Base-by-base conservation (phyloP, 2,113 vertebrate genomes). In the Pluvialis apricaria region DNA sequence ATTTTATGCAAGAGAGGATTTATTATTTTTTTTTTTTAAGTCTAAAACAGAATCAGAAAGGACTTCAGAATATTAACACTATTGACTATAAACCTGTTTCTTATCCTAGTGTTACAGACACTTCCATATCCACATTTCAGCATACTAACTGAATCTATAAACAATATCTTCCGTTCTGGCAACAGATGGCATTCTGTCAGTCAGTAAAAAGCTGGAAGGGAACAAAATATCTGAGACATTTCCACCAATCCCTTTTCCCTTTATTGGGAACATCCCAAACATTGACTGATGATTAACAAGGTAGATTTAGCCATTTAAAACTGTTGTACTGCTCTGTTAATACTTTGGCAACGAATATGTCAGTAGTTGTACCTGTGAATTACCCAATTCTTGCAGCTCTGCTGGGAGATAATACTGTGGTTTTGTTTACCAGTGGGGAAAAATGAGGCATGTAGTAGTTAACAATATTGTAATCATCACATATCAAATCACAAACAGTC, bases 161-260 rank as follows among this genome's bases (percentile, higher is more conserved):
- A 96, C 86, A 76, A 13, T 73, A 57, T 77, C 78, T 86, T 91
- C 92, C 19, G 1, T 92, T 94, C 89, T 95, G 86, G 88, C 92
- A 94, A 58, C 94, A 91, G 70, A 90, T 95, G 81, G 92, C 61
- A 18, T 95, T 96, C 91, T 72, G 80, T 91, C 92, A 94, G 88
- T 96, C 81, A 70, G 55, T 68, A 69, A 92, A 92, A 95, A 94
- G 66, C 81, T 94, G 84, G 34, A 87, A 61, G 49, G 54, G 84
- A 94, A 34, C 38, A 80, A 92, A 95, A 73, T 77, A 91, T 44
- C 77, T 49, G 21, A 71, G 40, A 45, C 54, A 15, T 87, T 92
- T 94, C 76, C 60, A 95, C 68, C 80, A 70, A 28, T 73, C 54
- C 58, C 61, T 82, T 78, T 89, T 86, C n/a, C 83, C 29, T 84